These are phyloP conservation scores for Thalpophila matura DNA, from an alignment of 2,888 invertebrate species.

Conservation along the genomic window DNA sequence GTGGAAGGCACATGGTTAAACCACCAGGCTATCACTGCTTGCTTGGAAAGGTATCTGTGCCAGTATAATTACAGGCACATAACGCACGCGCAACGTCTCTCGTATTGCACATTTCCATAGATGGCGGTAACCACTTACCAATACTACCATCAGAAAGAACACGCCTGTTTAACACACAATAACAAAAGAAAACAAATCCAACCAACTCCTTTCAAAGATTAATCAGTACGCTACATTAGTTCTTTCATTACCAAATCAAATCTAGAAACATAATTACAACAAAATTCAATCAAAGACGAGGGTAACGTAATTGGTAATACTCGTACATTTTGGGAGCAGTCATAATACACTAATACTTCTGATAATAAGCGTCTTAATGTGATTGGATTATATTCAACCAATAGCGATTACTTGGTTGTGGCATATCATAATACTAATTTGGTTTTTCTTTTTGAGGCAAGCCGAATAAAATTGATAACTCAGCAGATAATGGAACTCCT, in stretches of 20 bases:
- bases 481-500: too few relatives aligned
- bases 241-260: neutral
- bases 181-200: neutral
- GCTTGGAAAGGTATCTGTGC: too few relatives aligned
- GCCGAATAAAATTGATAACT: too few relatives aligned
- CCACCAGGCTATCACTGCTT: too few relatives aligned
- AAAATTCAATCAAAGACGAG: neutral
- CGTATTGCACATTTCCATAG: too few relatives aligned
- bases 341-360: conserved; percentile 15
- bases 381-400: conserved; percentile 6
- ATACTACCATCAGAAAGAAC: too few relatives aligned
- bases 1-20: too few relatives aligned
- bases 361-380: conserved; percentile 18
- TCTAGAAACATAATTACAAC: conserved; percentile 2
- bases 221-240: neutral
- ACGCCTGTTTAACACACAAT: too few relatives aligned
- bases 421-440: conserved; percentile 2
- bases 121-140: too few relatives aligned
- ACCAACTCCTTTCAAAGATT: neutral
- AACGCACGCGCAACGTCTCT: too few relatives aligned
- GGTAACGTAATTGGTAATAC: neutral
- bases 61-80: too few relatives aligned
- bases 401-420: conserved; percentile 10
- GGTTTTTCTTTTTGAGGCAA: neutral
- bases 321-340: neutral